A percentile compares a stretch with the other conserved stretches of the same genome.
These are phyloP conservation scores for Trypoxylon attenuatum DNA, from an alignment of 2,888 invertebrate genomes.

Conservation along the genomic window DNA sequence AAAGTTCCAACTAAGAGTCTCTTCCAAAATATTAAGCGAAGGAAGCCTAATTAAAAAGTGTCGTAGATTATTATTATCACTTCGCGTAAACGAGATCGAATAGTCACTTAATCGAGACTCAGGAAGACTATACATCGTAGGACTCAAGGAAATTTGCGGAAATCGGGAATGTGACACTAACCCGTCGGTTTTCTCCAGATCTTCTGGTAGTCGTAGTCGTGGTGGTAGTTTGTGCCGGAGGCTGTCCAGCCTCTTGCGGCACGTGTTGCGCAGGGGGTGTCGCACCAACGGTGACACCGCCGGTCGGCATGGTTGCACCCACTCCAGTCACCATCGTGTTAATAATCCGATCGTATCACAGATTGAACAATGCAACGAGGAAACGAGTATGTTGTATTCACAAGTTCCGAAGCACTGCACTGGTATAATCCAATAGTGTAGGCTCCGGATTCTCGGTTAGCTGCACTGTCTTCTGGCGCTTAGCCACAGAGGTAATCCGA, in stretches of 20 bases:
- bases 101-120: neutral
- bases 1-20: too few species aligned
- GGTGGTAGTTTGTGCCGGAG: conserved; percentile 69
- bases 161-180: conserved; percentile 69
- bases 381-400: conserved; percentile 24
- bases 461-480: conserved; percentile 11
- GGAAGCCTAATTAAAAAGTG: too few species aligned
- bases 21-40: too few species aligned
- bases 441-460: conserved; percentile 1
- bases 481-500: conserved; percentile 11
- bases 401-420: conserved; percentile 44
- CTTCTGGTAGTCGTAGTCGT: conserved; percentile 65
- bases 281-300: conserved; percentile 71
- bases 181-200: conserved; percentile 75
- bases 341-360: conserved; percentile 37
- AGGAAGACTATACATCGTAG: neutral
- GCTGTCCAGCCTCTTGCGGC: conserved; percentile 73
- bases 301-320: conserved; percentile 72
- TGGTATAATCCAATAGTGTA: conserved; percentile 46
- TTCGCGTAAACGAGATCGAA: neutral
- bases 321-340: conserved; percentile 72
- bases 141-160: neutral
- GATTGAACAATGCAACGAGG: conserved; percentile 19
- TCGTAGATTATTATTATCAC: neutral
- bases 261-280: conserved; percentile 72